Base-by-base conservation (phyloP, 2,888 invertebrate genomes). In the Euplagia quadripunctaria region DNA sequence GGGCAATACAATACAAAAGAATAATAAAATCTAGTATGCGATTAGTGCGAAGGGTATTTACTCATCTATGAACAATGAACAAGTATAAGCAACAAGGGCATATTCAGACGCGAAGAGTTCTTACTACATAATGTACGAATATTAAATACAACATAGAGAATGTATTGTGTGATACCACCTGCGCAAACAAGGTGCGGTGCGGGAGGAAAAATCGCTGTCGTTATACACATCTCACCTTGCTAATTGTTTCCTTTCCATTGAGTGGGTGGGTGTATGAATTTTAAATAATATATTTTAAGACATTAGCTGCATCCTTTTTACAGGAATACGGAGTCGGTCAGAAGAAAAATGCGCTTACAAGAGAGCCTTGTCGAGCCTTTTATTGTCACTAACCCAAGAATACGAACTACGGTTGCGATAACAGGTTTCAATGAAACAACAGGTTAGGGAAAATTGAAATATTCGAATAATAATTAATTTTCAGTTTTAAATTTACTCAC, bases 151-250 rank as follows among this genome's bases (percentile, higher is more conserved):
- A 61, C 20, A 12, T 61, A 31, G 46, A 46, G 49, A 66, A 65
- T 65, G 79, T 86, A 88, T 87, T 89, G 49, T 72, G 3, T 42
- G 31, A 87, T 88, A 64, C 77, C 91, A 92, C 87, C 91, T 92
- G 92, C 88, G 78, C 84, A 84, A 87, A 89, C 89, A 90, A 92
- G 89, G 88, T 90, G 87, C 79, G 70, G 87, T 89, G 87, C 77
- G 71, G 78, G 76, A 86, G 79, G 89, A 88, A 91, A 91, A 90
- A 90, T 90, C 89, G 89, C 82, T 75, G 86, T 79, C 79, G 87
- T 88, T 90, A 85, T 65, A 87, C 85, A 87, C 86, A 89, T 89
- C 89, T 91, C 94, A 94, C 90, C 94, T 94, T 94, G 93, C 93
- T 93, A 93, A 94, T 93, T 93, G 90, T 93, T 93, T 94, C 93